Conservation (phyloP, 2,888 invertebrate genomes). For the Drosophila fulvimacula region DNA sequence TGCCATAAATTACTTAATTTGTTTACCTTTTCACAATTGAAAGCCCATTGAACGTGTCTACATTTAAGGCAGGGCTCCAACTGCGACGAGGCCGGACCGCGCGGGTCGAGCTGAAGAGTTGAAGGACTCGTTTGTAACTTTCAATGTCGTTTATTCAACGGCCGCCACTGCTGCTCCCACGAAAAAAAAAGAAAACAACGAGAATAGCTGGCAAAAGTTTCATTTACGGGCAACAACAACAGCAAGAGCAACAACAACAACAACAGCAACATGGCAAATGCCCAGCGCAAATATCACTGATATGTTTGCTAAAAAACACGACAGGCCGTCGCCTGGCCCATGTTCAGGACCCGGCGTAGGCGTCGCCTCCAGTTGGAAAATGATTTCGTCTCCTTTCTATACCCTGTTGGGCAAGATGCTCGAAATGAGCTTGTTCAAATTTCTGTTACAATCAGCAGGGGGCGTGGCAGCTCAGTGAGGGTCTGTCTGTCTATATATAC, state of each 20-base stretch:
- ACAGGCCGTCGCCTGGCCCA: slow-evolving; percentile 45
- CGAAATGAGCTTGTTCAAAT: not conserved
- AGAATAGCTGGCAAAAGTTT: slow-evolving; percentile 57
- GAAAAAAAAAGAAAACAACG: not conserved
- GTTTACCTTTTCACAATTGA: slow-evolving; percentile 67
- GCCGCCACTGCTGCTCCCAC: not conserved
- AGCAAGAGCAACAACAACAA: slow-evolving; percentile 11
- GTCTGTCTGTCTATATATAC: too few relatives aligned
- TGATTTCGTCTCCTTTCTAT: not conserved
- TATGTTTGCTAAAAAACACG: slow-evolving; percentile 78
- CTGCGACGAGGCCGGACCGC: not conserved
- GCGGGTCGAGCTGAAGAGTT: slow-evolving; percentile 56
- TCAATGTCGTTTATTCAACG: slow-evolving; percentile 62
- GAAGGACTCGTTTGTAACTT: slow-evolving; percentile 58
- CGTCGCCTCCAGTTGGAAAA: slow-evolving; percentile 12
- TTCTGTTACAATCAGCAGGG: not conserved
- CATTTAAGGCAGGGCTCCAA: slow-evolving; percentile 35
- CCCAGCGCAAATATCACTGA: slow-evolving; percentile 74
- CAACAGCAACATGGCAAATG: slow-evolving; percentile 46
- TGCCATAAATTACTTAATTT: slow-evolving; percentile 72
- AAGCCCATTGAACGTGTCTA: slow-evolving; percentile 46
- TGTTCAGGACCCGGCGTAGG: slow-evolving; percentile 17
- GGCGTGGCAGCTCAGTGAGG: not conserved
- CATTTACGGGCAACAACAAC: slow-evolving; percentile 57
- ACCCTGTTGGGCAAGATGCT: not conserved